Percentiles rank a stretch among this genome's conserved stretches.
Conservation (phyloP, 1,140 invertebrate genomes). For the Philotrypesis tridentata region DNA sequence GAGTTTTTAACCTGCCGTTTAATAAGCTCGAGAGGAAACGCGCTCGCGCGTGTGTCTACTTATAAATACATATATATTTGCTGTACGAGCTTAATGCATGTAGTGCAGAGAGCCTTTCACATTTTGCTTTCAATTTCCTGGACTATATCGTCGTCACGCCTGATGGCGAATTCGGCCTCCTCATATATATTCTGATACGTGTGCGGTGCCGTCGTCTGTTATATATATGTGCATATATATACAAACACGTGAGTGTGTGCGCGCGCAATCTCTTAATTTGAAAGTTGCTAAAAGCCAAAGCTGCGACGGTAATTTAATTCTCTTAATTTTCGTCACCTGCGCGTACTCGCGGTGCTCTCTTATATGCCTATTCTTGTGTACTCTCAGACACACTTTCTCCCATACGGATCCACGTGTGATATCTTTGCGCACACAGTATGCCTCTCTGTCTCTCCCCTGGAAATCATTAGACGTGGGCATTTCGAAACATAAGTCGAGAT, state of each 20-base stretch:
- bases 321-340: not conserved
- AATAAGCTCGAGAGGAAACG: not conserved
- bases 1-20: slow-evolving; percentile 21
- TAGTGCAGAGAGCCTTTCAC: slow-evolving; percentile 11
- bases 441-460: too few relatives aligned
- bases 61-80: not conserved
- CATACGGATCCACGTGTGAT: too few relatives aligned
- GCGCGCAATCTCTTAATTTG: slow-evolving; percentile 25
- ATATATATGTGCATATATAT: too few relatives aligned
- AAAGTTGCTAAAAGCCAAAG: not conserved
- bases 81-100: not conserved
- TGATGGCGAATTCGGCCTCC: slow-evolving; percentile 1
- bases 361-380: not conserved
- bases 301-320: not conserved
- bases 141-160: not conserved
- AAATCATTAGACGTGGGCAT: too few relatives aligned
- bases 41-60: not conserved
- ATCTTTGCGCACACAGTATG: too few relatives aligned
- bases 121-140: slow-evolving; percentile 34
- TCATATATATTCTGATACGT: not conserved
- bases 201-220: not conserved
- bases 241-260: too few relatives aligned
- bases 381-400: not conserved
- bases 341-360: not conserved
- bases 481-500: too few relatives aligned